Percentiles rank a stretch among this genome's conserved stretches.
phyloP scores from a whole-genome alignment of 2,113 vertebrate species.

The Himantopus leucocephalus region DNA sequence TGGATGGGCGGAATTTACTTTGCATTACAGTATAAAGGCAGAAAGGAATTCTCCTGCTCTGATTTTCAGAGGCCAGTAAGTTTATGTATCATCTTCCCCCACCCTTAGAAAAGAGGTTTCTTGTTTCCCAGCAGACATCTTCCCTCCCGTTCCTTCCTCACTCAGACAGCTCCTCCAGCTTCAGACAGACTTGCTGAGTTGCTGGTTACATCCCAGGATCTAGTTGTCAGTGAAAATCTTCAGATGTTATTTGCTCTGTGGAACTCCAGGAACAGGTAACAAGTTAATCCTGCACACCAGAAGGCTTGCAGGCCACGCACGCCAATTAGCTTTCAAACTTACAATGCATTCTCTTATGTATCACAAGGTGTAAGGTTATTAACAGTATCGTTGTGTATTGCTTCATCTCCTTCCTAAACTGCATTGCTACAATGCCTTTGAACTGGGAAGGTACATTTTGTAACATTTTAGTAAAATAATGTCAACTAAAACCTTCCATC shows the following conservation, averaged over 20 bases:
- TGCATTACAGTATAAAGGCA: background rate
- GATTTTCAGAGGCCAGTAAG: background rate
- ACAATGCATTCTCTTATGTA: accelerated
- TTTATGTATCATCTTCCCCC: background rate
- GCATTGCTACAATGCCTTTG: background rate
- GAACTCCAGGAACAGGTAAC: background rate
- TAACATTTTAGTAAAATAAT: background rate
- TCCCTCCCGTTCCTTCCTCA: background rate
- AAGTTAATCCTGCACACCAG: background rate
- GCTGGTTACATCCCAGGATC: background rate
- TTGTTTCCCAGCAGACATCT: background rate
- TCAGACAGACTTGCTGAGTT: background rate
- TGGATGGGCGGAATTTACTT: background rate
- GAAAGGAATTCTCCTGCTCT: background rate
- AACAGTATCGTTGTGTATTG: background rate
- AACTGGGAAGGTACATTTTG: background rate
- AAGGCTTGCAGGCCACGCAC: background rate
- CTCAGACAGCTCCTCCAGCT: background rate
- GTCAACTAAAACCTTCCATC: background rate
- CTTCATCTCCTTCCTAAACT: background rate
- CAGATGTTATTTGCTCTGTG: background rate
- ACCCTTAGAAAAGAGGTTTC: background rate
- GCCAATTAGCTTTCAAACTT: background rate
- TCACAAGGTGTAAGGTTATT: background rate
- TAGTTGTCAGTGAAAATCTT: background rate